Percentiles rank a stretch among this genome's conserved stretches.
Conservation (phyloP, 1,140 invertebrate species). For the Monomorium pharaonis region DNA sequence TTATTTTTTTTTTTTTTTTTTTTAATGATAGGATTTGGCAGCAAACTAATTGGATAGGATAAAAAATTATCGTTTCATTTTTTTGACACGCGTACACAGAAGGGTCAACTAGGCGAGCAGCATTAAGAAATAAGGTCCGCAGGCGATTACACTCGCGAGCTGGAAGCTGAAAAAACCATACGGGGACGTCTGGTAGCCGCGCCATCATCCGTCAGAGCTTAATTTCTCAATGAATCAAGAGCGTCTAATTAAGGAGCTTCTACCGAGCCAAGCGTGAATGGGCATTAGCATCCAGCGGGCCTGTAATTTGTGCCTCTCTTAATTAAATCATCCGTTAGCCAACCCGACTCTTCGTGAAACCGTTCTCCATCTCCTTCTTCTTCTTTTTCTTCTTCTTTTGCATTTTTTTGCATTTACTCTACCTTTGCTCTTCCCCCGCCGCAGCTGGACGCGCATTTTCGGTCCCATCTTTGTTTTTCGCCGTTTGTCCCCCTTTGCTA, state of each 20-base stretch:
- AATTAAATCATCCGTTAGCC: constrained; percentile 86
- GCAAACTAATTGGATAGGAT: not conserved
- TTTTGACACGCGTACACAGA: not conserved
- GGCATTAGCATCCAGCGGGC: constrained; percentile 84
- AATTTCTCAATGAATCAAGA: constrained; percentile 79
- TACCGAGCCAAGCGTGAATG: constrained; percentile 80
- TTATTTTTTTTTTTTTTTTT: too few relatives aligned
- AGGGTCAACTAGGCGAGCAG: not conserved
- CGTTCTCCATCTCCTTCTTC: constrained; percentile 45
- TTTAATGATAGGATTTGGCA: not conserved
- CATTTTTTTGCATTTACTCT: constrained; percentile 11
- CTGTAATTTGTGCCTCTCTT: constrained; percentile 86
- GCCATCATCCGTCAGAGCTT: constrained; percentile 73
- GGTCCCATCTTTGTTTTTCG: constrained; percentile 73
- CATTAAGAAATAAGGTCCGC: not conserved
- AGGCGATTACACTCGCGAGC: constrained; percentile 61
- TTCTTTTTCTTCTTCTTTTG: not conserved
- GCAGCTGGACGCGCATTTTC: constrained; percentile 61
- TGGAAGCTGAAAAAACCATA: constrained; percentile 55
- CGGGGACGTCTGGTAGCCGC: constrained; percentile 57
- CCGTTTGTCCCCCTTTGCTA: constrained; percentile 59
- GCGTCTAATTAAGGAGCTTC: constrained; percentile 83
- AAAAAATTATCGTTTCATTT: not conserved
- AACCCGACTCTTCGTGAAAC: constrained; percentile 67
- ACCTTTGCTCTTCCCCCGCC: constrained; percentile 41